Evolutionary conservation across 1,140 invertebrate species (phyloP), one percentile per base, ranked within the genome.

Genomic region (Trichonephila clavipes): DNA sequence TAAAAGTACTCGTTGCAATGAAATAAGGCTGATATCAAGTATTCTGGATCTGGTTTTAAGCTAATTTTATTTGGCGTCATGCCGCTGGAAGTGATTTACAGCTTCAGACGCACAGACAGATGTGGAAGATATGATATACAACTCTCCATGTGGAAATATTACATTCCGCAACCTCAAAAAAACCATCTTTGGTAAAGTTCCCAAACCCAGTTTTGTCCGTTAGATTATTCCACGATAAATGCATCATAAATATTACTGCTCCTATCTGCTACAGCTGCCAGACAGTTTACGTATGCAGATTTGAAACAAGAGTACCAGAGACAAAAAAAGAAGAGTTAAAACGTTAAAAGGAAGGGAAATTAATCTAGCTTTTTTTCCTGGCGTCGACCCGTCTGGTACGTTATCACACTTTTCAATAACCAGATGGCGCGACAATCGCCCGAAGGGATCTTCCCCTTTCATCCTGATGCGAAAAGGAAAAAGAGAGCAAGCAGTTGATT

Each of bases 271-370:
- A 34, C 72, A 77, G 72, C 72, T 77, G 72, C 72, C 69, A 77
- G 72, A 77, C 72, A 77, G 72, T 77, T 77, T 77, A 77, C 72
- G 72, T 77, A 77, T 77, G 72, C 72, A 77, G 72, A 77, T 77
- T 77, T 77, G 72, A 77, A 77, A 77, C 16, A 28, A 77, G 72
- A 18, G 62, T 19, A 51, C 51, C 7, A 51, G 51, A 51, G 51
- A 51, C 62, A 64, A 40, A 77, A 34, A 77, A 77, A 77, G 72
- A 77, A 77, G 24, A 77, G 28, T 77, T 77, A 40, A 34, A 77
- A 77, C 14, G 72, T 18, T n/a, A 77, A 34, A 77, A 19, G 21
- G 21, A 62, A 64, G 7, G 19, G 21, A 34, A 19, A 77, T 77
- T 77, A 77, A 77, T 77, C 28, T 40, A 18, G 34, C 28, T 77